Conservation (phyloP, 2,888 invertebrate species). For the Camptogramma bilineatum region DNA sequence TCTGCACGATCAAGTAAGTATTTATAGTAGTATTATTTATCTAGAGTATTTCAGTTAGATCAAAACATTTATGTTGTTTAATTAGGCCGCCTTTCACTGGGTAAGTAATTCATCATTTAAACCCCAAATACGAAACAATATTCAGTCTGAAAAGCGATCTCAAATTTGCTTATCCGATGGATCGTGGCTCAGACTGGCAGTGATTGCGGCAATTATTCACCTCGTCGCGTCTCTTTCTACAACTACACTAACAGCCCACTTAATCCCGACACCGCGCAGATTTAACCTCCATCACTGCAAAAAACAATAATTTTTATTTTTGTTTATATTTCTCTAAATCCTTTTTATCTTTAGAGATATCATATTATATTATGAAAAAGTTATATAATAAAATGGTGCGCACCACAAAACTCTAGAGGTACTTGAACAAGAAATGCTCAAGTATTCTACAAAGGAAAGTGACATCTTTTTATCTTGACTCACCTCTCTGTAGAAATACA, state of each 20-base stretch:
- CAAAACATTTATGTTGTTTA: neutral
- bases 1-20: no score
- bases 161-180: conserved; percentile 24
- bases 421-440: no score
- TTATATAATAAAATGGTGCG: no score
- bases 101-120: neutral
- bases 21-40: no score
- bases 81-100: neutral
- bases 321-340: neutral
- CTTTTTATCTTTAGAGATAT: neutral
- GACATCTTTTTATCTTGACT: no score
- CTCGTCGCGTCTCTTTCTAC: conserved; percentile 65
- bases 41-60: neutral
- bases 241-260: conserved; percentile 59
- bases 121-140: conserved; percentile 7
- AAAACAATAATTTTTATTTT: neutral
- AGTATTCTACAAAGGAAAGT: no score
- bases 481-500: neutral
- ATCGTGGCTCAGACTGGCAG: conserved; percentile 48
- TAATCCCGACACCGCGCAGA: conserved; percentile 53
- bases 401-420: no score
- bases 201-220: conserved; percentile 79
- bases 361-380: no score
- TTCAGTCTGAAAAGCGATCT: conserved; percentile 6
- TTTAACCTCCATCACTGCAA: conserved; percentile 30